Conservation (phyloP, 2,888 invertebrate genomes). For the Pedicia rivosa region DNA sequence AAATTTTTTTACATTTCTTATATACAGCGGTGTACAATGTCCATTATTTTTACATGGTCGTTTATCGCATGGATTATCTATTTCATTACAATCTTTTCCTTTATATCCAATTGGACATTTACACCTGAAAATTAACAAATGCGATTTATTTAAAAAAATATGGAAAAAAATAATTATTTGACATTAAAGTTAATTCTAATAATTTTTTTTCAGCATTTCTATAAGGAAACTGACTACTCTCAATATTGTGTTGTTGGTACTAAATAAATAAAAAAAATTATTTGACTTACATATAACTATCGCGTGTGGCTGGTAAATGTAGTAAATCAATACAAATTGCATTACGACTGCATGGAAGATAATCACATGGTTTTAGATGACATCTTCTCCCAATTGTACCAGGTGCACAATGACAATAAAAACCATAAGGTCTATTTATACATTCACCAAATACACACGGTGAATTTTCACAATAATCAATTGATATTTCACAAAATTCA, state of each 20-base stretch:
- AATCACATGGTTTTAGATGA: conserved; percentile 39
- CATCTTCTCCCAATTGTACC: conserved; percentile 38
- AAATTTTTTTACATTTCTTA: conserved; percentile 14
- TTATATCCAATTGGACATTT: conserved; percentile 36
- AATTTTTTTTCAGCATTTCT: too few species aligned
- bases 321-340: conserved; percentile 31
- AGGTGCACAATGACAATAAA: conserved; percentile 32
- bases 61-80: conserved; percentile 28
- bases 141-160: background rate
- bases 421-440: conserved; percentile 24
- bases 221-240: too few species aligned
- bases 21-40: conserved; percentile 29
- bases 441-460: conserved; percentile 33
- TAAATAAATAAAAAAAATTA: conserved; percentile 2
- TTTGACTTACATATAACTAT: conserved; percentile 27
- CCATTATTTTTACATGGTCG: conserved; percentile 30
- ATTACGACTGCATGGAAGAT: conserved; percentile 34
- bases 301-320: conserved; percentile 25
- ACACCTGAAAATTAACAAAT: conserved; percentile 28
- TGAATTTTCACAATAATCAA: conserved; percentile 33
- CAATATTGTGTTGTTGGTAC: too few species aligned
- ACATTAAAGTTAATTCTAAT: too few species aligned
- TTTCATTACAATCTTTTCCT: conserved; percentile 34
- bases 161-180: conserved; percentile 2
- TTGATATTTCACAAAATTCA: conserved; percentile 31